Percentiles rank a stretch among this genome's conserved stretches.
phyloP scores from a whole-genome alignment of 2,888 invertebrate species.

The Macrophya annulata region DNA sequence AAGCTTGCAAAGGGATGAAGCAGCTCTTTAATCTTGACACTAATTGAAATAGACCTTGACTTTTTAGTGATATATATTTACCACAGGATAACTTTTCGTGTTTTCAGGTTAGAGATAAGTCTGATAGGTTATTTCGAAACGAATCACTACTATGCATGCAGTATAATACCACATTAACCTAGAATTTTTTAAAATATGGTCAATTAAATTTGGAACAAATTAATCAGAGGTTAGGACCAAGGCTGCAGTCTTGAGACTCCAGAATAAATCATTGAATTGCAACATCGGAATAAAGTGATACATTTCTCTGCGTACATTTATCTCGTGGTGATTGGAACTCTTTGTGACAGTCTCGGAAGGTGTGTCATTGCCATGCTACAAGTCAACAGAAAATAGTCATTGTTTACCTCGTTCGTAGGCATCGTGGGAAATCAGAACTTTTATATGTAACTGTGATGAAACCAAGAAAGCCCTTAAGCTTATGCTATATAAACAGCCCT shows the following conservation, averaged over 20 bases:
- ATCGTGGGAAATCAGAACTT: background rate
- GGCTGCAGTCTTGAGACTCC: background rate
- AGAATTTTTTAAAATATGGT: background rate
- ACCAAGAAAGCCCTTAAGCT: constrained; percentile 36
- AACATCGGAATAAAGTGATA: constrained; percentile 12
- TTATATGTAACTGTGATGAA: constrained; percentile 12
- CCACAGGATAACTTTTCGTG: background rate
- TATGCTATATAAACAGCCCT: constrained; percentile 25
- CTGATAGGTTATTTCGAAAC: background rate
- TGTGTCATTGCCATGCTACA: constrained; percentile 47
- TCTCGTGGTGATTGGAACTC: constrained; percentile 4
- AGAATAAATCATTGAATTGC: constrained; percentile 29
- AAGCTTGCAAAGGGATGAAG: background rate
- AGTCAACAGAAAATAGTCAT: background rate
- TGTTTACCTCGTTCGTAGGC: constrained; percentile 14
- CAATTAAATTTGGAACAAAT: background rate
- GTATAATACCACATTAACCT: background rate
- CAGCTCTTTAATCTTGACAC: background rate
- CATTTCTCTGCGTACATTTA: constrained; percentile 31
- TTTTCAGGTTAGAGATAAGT: background rate
- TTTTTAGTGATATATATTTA: background rate
- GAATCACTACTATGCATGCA: background rate
- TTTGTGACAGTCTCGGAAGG: constrained; percentile 9
- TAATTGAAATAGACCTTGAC: background rate
- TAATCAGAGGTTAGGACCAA: background rate